Base-by-base conservation (phyloP, 1,140 invertebrate species). In the Drosophila lacertosa region DNA sequence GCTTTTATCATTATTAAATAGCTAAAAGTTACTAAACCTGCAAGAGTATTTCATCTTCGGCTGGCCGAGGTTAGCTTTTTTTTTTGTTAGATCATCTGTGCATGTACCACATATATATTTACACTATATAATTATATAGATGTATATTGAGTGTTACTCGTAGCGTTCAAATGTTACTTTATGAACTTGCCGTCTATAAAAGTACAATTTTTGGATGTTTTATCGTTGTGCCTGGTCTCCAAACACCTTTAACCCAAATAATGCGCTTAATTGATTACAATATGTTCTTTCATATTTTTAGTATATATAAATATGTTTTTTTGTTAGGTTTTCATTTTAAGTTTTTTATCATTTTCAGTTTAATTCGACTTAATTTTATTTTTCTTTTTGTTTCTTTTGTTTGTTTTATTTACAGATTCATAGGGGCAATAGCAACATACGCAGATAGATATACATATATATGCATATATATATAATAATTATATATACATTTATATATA, bases 381-480 rank as follows among this genome's bases (percentile, higher is more conserved):
- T 37, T 54, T 47, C 60, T 37, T 54, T 50, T 42, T 26, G 7
- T 50, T 86, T 78, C 15, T 37, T 47, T 57, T 33, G n/a, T n/a
- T n/a, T 22, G 16, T 64, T 80, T 86, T 77, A 79, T 67, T 86
- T 84, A 58, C 81, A 86, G 81, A 86, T 86, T 86, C 81, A 86
- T 86, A 86, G 81, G 81, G 81, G 77, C 77, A 86, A 77, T 81
- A 86, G 67, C 73, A 86, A 74, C 73, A 81, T 82, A 82, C 57
- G 51, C 40, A 78, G 33, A 77, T 39, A 48, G 57, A 77, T 40
- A 65, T 51, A 64, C 24, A 65, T 70, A 75, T 62, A 62, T 48
- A 74, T 67, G 35, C 42, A 67, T 40, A 74, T 50, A 26, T 33
- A 45, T 45, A 24, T 35, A 45, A 33, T 60, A 67, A 44, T 29